Base-by-base conservation (phyloP, 2,888 invertebrate genomes). In the Dynastes grantii region DNA sequence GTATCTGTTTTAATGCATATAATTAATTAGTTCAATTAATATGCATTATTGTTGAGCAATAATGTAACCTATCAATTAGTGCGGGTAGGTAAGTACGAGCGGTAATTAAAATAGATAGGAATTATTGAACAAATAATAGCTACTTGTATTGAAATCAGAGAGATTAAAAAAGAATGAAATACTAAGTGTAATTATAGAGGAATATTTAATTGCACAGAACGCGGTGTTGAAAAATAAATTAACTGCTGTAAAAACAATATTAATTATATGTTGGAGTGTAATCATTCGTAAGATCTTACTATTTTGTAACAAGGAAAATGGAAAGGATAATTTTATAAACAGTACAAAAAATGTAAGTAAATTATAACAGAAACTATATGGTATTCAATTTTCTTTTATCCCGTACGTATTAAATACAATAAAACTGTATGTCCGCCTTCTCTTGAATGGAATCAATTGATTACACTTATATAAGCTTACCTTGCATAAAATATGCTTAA, bases 11-110 rank as follows among this genome's bases (percentile, higher is more conserved):
- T 63, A 63, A 29, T 63, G 29, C 63, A 63, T 29, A 9, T 63
- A 32, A 13, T 27, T 27, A 61, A 61, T 61, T 63, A 32, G 11
- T 0, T 29, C 29, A 63, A 63, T 63, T 32, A 63, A 63, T 63
- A 63, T 63, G 29, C 32, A 63, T 63, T 63, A 63, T 63, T 63
- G 63, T 63, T 63, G 32, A 63, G 63, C 29, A 63, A 63, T 29
- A 63, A 32, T 63, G 32, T 63, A 63, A 29, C 32, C 63, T 63
- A 63, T 63, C 63, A 63, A 63, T 63, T 63, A 63, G 32, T 29
- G 63, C 11, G 8, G 29, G 11, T 29, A 63, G n/a, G 29, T 32
- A 63, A 63, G 11, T 63, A 29, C 27, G 63, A 29, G 5, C 27
- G 29, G 27, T 63, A 63, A 63, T 29, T 63, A 29, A 63, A 63